phyloP scores from a whole-genome alignment of 2,797 vertebrate species.

The Gymnocypris eckloni region DNA sequence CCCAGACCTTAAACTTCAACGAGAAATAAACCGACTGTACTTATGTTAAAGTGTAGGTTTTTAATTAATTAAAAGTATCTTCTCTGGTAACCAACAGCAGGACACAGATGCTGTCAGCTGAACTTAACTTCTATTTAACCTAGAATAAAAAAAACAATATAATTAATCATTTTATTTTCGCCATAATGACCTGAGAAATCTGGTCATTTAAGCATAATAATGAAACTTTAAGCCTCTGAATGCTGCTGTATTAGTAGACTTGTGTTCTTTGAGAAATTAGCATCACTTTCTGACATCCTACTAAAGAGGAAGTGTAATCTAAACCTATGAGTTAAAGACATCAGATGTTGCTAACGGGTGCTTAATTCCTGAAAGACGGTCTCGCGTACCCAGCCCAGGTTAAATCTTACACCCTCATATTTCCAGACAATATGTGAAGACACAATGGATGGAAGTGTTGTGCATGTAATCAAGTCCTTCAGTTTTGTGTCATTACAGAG shows the following conservation, averaged over 20 bases:
- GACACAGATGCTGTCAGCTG: neutral
- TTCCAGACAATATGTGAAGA: constrained; percentile 18
- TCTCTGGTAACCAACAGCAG: neutral
- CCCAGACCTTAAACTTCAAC: neutral
- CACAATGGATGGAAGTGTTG: constrained; percentile 48
- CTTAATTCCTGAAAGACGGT: constrained; percentile 1
- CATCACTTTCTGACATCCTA: constrained; percentile 1
- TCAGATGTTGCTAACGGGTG: neutral
- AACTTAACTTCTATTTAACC: neutral
- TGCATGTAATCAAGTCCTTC: neutral
- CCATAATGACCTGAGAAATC: neutral
- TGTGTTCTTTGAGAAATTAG: neutral
- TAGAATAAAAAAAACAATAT: neutral
- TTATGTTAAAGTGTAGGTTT: neutral
- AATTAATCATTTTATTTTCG: neutral
- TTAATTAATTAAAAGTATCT: neutral
- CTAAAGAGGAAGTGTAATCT: constrained; percentile 16
- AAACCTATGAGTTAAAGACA: neutral
- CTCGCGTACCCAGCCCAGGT: neutral
- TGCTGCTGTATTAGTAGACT: neutral
- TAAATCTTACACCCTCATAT: neutral
- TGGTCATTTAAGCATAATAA: neutral
- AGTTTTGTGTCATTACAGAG: constrained; percentile 9
- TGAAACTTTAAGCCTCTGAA: neutral
- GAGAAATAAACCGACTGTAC: neutral